These are phyloP conservation scores for Odontocerum albicorne DNA, from an alignment of 2,888 invertebrate species.

Conservation along the genomic window DNA sequence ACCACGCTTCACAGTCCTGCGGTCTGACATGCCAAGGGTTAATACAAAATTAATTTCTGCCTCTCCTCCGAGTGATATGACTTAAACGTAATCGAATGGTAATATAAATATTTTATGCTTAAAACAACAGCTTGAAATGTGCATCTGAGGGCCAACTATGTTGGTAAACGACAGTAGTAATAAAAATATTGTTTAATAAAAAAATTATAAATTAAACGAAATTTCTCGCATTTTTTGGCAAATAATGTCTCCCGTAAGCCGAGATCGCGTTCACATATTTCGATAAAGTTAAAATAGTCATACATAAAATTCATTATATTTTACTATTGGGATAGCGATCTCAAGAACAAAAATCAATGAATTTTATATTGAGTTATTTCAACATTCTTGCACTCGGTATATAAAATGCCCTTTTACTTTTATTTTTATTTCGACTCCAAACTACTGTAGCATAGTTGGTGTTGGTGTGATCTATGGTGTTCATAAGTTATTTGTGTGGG, in stretches of 20 bases:
- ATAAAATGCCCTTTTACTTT: too few species aligned
- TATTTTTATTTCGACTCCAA: too few species aligned
- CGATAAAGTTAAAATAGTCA: too few species aligned
- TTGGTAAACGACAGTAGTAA: slow-evolving; percentile 5
- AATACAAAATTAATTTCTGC: slow-evolving; percentile 4
- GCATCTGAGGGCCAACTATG: slow-evolving; percentile 8
- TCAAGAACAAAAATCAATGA: too few species aligned
- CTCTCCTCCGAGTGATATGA: slow-evolving; percentile 13
- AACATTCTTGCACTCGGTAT: too few species aligned
- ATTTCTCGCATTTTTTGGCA: slow-evolving; percentile 21
- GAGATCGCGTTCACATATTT: too few species aligned
- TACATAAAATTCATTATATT: too few species aligned
- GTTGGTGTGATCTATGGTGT: too few species aligned
- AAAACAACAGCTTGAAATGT: slow-evolving; percentile 15
- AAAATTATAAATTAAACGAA: slow-evolving; percentile 23
- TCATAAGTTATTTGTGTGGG: too few species aligned
- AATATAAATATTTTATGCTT: slow-evolving; percentile 1
- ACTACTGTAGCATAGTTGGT: too few species aligned
- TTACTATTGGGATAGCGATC: too few species aligned
- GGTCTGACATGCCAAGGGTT: slow-evolving; percentile 11
- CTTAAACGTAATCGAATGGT: slow-evolving; percentile 25
- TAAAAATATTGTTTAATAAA: slow-evolving; percentile 22
- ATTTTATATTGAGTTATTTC: too few species aligned
- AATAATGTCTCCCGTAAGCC: slow-evolving; percentile 30
- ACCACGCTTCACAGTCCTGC: slow-evolving; percentile 5